Evolutionary conservation across 1,140 invertebrate genomes (phyloP).

Genomic region (Semibalanus balanoides): DNA sequence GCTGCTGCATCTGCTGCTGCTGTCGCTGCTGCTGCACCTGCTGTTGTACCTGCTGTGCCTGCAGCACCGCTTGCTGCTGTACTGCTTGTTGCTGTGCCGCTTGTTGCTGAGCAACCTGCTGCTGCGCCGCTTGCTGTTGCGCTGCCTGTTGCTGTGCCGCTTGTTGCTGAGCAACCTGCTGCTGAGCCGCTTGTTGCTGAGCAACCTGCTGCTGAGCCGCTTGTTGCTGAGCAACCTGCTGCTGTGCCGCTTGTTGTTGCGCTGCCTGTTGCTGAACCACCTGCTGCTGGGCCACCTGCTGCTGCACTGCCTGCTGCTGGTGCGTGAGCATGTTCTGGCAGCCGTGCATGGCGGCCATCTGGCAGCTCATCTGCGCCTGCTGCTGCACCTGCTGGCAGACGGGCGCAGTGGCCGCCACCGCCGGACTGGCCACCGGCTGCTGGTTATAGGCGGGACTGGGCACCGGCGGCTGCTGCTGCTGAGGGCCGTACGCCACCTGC

Average conservation of each 20-base stretch:
- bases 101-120: conserved; percentile 19
- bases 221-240: conserved; percentile 29
- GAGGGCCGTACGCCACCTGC: too few species aligned
- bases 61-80: conserved; percentile 20
- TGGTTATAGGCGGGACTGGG: conserved; percentile 20
- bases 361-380: conserved; percentile 17
- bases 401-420: conserved; percentile 41
- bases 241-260: conserved; percentile 26
- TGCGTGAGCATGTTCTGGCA: conserved; percentile 24
- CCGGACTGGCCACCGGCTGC: conserved; percentile 41
- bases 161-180: conserved; percentile 21
- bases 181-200: conserved; percentile 24
- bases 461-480: too few species aligned
- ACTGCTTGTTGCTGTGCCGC: conserved; percentile 20
- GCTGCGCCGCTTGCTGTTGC: conserved; percentile 22
- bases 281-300: conserved; percentile 17
- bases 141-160: conserved; percentile 19
- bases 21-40: conserved; percentile 28
- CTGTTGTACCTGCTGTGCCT: conserved; percentile 23
- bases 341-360: conserved; percentile 23
- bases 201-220: conserved; percentile 25
- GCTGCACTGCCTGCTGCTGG: conserved; percentile 22
- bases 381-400: conserved; percentile 30
- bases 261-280: conserved; percentile 22
- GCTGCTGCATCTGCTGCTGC: conserved; percentile 29